A percentile compares a stretch with the other conserved stretches of the same genome.
phyloP scores from a whole-genome alignment of 2,797 vertebrate genomes.

The Galago senegalensis region DNA sequence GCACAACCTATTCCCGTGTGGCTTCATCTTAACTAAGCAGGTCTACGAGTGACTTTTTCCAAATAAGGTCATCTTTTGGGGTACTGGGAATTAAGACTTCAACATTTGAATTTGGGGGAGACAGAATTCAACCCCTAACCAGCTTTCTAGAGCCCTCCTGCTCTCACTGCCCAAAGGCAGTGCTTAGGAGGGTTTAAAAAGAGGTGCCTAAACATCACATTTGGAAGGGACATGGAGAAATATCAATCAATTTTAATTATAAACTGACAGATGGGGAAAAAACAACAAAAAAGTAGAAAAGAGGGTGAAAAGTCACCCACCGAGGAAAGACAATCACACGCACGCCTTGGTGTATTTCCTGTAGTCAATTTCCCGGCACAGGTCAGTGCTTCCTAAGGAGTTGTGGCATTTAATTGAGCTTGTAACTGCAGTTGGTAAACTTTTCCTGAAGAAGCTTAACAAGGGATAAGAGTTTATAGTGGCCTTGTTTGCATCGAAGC shows the following conservation, averaged over 20 bases:
- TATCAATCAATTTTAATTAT: background rate
- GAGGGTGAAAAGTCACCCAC: background rate
- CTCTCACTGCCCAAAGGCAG: background rate
- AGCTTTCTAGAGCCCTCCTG: background rate
- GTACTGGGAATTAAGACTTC: background rate
- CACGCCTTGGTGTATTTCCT: background rate
- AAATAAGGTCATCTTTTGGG: background rate
- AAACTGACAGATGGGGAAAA: background rate
- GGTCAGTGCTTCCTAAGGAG: background rate
- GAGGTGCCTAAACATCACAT: background rate
- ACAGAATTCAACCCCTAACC: background rate
- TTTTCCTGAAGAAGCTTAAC: slow-evolving; percentile 42
- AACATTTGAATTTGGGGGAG: background rate
- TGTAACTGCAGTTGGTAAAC: background rate
- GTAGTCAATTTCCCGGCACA: background rate
- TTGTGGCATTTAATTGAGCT: slow-evolving; percentile 19
- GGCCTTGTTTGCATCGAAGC: background rate
- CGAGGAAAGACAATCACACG: background rate
- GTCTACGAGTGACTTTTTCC: background rate
- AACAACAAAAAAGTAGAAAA: background rate
- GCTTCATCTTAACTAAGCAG: background rate
- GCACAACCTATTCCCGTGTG: no score
- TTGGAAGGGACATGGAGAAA: no score
- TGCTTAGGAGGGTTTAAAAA: background rate
- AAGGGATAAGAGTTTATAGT: slow-evolving; percentile 1